Conservation (phyloP, 2,113 vertebrate genomes). For the Anas platyrhynchos region DNA sequence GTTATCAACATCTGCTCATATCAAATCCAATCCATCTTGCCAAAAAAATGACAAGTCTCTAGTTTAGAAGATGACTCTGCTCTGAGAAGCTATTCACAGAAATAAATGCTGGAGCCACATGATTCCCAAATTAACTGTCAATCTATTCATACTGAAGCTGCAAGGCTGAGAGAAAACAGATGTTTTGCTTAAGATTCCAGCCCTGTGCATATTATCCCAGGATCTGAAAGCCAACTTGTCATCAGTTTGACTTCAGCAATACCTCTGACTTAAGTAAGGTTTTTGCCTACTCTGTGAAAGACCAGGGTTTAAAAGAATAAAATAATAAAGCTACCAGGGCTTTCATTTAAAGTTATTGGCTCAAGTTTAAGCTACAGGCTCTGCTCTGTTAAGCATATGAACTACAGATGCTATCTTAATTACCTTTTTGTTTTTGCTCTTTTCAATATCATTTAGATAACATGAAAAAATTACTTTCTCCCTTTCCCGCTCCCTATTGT, state of each 20-base stretch:
- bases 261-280: not conserved
- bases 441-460: not conserved
- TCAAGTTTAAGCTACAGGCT: not conserved
- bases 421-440: not conserved
- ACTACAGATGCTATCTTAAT: not conserved
- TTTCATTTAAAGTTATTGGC: not conserved
- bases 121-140: not conserved
- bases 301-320: not conserved
- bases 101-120: not conserved
- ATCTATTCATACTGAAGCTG: conserved; percentile 30
- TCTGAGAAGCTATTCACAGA: conserved; percentile 35
- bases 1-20: conserved; percentile 8
- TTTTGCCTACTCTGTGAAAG: not conserved
- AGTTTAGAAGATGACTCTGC: not conserved
- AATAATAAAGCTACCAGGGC: not conserved
- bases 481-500: not conserved
- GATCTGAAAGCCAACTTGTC: not conserved
- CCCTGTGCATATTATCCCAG: not conserved
- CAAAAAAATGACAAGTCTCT: not conserved
- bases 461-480: not conserved
- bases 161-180: not conserved
- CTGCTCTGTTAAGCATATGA: not conserved
- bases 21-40: not conserved
- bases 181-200: not conserved
- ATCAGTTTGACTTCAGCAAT: not conserved